These are phyloP conservation scores for Rhyacophila evoluta DNA, from an alignment of 2,888 invertebrate species.

Conservation along the genomic window DNA sequence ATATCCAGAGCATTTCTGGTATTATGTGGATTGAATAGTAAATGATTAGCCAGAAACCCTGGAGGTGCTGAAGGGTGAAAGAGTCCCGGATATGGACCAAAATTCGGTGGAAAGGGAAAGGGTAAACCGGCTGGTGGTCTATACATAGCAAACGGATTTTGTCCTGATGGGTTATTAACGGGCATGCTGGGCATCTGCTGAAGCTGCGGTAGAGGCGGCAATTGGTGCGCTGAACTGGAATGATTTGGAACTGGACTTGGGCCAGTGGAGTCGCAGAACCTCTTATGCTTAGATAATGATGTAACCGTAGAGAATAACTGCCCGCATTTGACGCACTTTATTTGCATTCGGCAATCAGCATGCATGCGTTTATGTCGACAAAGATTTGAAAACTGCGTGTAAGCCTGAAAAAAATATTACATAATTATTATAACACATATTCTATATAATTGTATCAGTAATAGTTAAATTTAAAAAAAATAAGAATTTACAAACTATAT, in stretches of 20 bases:
- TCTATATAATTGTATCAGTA: too few species aligned
- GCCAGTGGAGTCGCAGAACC: slow-evolving; percentile 91
- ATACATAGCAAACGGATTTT: slow-evolving; percentile 80
- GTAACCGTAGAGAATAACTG: slow-evolving; percentile 93
- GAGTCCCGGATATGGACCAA: slow-evolving; percentile 72
- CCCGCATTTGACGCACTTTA: slow-evolving; percentile 94
- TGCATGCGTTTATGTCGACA: slow-evolving; percentile 99
- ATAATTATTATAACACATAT: too few species aligned
- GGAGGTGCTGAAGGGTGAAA: slow-evolving; percentile 72
- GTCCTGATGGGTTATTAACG: slow-evolving; percentile 64
- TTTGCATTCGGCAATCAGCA: slow-evolving; percentile 92
- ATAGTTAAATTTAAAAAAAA: too few species aligned
- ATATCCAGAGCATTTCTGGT: slow-evolving; percentile 68
- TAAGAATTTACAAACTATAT: too few species aligned
- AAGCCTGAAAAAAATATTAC: slow-evolving; percentile 79
- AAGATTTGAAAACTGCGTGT: slow-evolving; percentile 99
- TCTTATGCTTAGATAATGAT: slow-evolving; percentile 93
- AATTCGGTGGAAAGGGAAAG: slow-evolving; percentile 75
- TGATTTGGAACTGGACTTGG: slow-evolving; percentile 64
- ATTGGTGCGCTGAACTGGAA: slow-evolving; percentile 62
- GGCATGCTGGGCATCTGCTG: slow-evolving; percentile 64
- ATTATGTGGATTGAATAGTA: slow-evolving; percentile 74
- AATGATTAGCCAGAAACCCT: slow-evolving; percentile 72
- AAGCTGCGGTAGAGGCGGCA: slow-evolving; percentile 65
- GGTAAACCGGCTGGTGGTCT: slow-evolving; percentile 73